Base-by-base conservation (phyloP, 2,113 vertebrate species). In the Chiloscyllium plagiosum region DNA sequence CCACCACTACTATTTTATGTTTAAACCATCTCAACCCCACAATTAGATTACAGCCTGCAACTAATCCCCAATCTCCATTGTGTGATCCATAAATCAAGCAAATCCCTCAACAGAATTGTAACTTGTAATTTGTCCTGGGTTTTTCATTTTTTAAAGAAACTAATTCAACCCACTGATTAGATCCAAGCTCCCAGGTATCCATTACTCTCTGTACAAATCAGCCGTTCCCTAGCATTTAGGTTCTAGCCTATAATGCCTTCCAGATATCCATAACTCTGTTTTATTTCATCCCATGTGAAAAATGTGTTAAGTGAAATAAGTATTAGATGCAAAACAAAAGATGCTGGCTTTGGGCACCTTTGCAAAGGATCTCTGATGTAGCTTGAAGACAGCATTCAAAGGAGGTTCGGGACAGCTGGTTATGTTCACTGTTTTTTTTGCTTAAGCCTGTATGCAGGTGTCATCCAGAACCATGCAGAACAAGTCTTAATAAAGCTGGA, bases 41-140 rank as follows among this genome's bases (percentile, higher is more conserved):
- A 42, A n/a, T 7, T 83, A 22, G 37, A 83, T 47, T 42, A 42
- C 4, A 83, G 80, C 20, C 80, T 56, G 87, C 29, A 52, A 90
- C 52, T 61, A 7, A 4, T 66, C 37, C 61, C 17, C 33, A 20
- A 6, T 90, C 19, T 90, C 52, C 26, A 90, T 33, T 61, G 87
- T 52, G 26, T 10, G 3, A 33, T 90, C 33, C 52, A 90, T n/a
- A 65, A 90, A 90, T 61, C 52, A 61, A 20, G 24, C 26, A 65
- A 61, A 61, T 93, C 13, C 61, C n/a, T 66, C 89, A 92, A n/a
- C n/a, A 17, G 61, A 61, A 92, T 37, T 92, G 2, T 19, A 92
- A 92, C 19, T 61, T 92, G 56, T 93, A 66, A 66, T n/a, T 37
- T 93, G 61, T 92, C 61, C 61, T 93, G 89, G 87, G 61, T 93